phyloP scores from a whole-genome alignment of 2,797 vertebrate species.

The Chrosomus eos region DNA sequence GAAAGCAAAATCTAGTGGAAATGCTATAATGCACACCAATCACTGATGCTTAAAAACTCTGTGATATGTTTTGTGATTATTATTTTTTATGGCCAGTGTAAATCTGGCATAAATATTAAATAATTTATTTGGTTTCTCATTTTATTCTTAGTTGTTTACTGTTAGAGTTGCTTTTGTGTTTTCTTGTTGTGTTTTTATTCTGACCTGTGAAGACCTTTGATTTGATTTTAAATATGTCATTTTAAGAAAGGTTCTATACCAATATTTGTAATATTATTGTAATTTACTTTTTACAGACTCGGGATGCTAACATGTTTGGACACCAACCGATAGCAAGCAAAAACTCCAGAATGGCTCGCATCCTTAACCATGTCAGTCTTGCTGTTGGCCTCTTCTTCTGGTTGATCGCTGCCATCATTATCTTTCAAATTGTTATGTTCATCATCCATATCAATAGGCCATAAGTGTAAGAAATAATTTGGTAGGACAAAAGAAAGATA shows the following conservation, averaged over 20 bases:
- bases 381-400: background rate
- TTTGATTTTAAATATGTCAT: background rate
- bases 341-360: slow-evolving; percentile 39
- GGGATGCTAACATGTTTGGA: slow-evolving; percentile 46
- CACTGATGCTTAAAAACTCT: no score
- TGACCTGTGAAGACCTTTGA: background rate
- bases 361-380: slow-evolving; percentile 34
- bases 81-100: background rate
- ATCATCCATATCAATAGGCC: rapidly evolving
- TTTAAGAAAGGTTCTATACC: background rate
- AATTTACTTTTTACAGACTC: slow-evolving; percentile 38
- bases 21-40: background rate
- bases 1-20: no score
- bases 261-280: background rate
- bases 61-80: no score
- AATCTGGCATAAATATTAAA: no score
- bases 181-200: background rate
- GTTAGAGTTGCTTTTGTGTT: background rate
- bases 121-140: background rate
- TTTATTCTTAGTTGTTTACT: background rate
- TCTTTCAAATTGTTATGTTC: background rate
- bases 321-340: slow-evolving; percentile 33
- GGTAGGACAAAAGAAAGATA: background rate
- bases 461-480: background rate
- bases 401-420: rapidly evolving